Evolutionary conservation across 2,797 vertebrate genomes (phyloP), one percentile per base, ranked within the genome.

Genomic region (Phoeniculus purpureus): DNA sequence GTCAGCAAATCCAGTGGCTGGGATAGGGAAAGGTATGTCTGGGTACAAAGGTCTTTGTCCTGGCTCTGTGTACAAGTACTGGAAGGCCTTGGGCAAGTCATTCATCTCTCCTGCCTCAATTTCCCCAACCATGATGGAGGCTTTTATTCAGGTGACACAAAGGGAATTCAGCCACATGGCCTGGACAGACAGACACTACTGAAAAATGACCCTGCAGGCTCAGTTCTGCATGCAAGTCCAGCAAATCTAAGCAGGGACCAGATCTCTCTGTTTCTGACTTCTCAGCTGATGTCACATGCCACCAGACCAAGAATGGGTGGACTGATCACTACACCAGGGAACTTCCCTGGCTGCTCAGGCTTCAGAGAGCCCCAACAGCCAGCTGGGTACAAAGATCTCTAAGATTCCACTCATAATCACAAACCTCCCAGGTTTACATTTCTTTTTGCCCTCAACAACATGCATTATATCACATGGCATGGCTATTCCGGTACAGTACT

Each of bases 231-330:
- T 3, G 5, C 10, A 31, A 34, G 12, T 10, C 25, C 61, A 54
- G 27, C 25, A 47, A 48, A 71, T 3, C 61, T 61, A 37, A 67
- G 55, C 56, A 77, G 22, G 29, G 15, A 37, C 18, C 48, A 62
- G n/a, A 85, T 15, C 66, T 23, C 40, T 51, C 58, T 71, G 27
- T 8, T 59, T 47, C n/a, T 87, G 74, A 74, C 55, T 65, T 56
- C 15, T 37, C 52, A 66, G 67, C 55, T 68, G 37, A 34, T 1
- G 2, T 18, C 0, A 0, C 22, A 29, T 48, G 45, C 16, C 25
- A 60, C 21, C 20, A 70, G n/a, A 15, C 37, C 21, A 45, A 67
- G 32, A 17, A 54, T 0, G 0, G 37, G 16, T 29, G 84, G 19
- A 40, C 0, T 7, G 15, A 55, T 34, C 56, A 20, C 8, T 7